Conservation (phyloP, 2,888 invertebrate species). For the Papilio gigon region DNA sequence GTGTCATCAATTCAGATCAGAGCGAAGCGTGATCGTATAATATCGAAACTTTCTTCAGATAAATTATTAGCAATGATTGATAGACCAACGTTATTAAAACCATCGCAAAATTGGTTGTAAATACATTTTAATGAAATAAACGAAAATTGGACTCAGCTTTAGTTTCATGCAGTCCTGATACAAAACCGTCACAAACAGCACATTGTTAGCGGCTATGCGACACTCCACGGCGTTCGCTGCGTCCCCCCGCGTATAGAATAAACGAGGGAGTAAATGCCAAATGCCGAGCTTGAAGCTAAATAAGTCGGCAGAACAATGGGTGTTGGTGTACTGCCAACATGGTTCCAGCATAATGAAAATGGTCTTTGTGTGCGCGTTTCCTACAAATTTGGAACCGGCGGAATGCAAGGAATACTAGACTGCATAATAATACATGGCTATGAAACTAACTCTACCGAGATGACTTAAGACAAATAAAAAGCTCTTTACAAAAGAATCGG, state of each 20-base stretch:
- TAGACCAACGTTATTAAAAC: neutral
- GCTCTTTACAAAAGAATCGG: neutral
- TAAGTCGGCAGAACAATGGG: conserved; percentile 22
- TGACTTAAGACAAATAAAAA: neutral
- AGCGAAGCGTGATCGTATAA: conserved; percentile 14
- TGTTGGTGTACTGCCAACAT: conserved; percentile 20
- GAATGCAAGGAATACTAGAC: neutral
- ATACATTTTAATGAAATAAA: neutral
- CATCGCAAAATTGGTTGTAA: too few relatives aligned
- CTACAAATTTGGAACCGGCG: conserved; percentile 4
- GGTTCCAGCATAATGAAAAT: conserved; percentile 14
- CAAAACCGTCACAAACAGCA: conserved; percentile 1
- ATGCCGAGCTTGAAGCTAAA: conserved; percentile 10
- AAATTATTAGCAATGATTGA: neutral
- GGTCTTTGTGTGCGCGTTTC: conserved; percentile 9
- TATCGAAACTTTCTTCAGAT: conserved; percentile 4
- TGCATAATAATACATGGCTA: neutral
- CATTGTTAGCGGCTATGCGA: conserved; percentile 6
- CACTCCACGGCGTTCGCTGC: neutral
- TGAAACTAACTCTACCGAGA: neutral
- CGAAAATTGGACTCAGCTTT: neutral
- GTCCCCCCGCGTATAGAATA: conserved; percentile 16
- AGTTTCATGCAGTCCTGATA: neutral
- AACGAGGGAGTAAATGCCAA: conserved; percentile 21
- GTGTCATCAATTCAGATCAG: conserved; percentile 25